A percentile compares a stretch with the other conserved stretches of the same genome.
These are phyloP conservation scores for Cancer borealis DNA, from an alignment of 2,888 invertebrate genomes.

Conservation along the genomic window DNA sequence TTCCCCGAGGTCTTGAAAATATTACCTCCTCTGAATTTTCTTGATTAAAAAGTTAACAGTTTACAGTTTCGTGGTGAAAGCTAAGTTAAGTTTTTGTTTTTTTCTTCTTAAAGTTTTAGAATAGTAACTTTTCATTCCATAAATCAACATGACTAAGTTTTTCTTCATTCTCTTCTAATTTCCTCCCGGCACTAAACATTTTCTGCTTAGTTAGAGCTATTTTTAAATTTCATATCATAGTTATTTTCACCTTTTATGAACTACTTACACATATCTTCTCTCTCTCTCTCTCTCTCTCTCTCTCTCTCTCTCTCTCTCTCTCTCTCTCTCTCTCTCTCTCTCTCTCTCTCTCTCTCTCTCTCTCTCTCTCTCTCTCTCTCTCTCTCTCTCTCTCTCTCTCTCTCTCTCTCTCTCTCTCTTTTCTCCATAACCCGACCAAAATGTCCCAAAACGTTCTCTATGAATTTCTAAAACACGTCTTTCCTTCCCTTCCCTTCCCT, in stretches of 20 bases:
- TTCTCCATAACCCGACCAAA: not conserved
- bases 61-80: not conserved
- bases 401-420: conserved; percentile 32
- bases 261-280: not conserved
- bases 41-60: not conserved
- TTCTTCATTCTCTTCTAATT: not conserved
- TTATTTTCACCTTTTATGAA: not conserved
- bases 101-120: not conserved
- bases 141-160: not conserved
- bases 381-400: conserved; percentile 47
- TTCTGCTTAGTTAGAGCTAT: not conserved
- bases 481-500: not conserved
- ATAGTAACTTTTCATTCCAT: not conserved
- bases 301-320: too few species aligned
- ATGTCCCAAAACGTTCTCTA: not conserved
- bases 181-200: not conserved
- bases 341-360: conserved; percentile 35
- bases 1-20: not conserved
- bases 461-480: not conserved
- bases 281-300: not conserved
- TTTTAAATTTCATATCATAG: not conserved
- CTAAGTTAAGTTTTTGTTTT: not conserved
- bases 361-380: conserved; percentile 26
- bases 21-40: not conserved
- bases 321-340: not conserved